Base-by-base conservation (phyloP, 2,797 vertebrate species). In the Pristis pectinata region DNA sequence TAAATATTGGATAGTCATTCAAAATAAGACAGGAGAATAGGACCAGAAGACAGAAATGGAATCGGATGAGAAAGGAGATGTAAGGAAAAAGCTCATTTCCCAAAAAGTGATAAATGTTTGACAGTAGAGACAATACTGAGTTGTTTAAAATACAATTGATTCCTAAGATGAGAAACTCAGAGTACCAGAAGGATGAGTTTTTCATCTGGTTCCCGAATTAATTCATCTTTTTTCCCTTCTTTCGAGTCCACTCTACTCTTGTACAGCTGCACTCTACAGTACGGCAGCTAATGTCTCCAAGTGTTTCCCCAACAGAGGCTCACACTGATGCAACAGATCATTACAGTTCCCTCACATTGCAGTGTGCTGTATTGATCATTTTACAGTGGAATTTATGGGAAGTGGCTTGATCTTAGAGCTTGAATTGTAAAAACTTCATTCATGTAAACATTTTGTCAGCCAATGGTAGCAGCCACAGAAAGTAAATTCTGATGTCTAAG, bases 51-150 rank as follows among this genome's bases (percentile, higher is more conserved):
- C 83, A 83, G 82, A 85, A 85, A 56, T 34, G 11, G 53, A 87
- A 87, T 61, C 87, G 30, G 6, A 6, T 87, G 56, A 59, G 34
- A n/a, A 87, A 87, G 37, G 13, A n/a, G 59, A 87, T 87, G 15
- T 15, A 87, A 87, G 53, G 83, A 87, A 61, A 11, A 87, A n/a
- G 13, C n/a, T 30, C 34, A 13, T 85, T 85, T 3, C 9, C 56
- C 49, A 83, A 80, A 80, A 56, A 59, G 27, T 87, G 83, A 87
- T 87, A 87, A 87, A 59, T 85, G 53, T 59, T 85, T 87, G 53
- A 87, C 59, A 5, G 53, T 87, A n/a, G 83, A 59, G 59, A 87
- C 1, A 61, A 19, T 34, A 59, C 13, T 59, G 11, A 13, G 30
- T 1, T 87, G 13, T 59, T 17, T 53, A 87, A 61, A 87, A 19